Evolutionary conservation across 2,888 invertebrate species (phyloP), one percentile per base, ranked within the genome.

Genomic region (Ceraclea dissimilis): DNA sequence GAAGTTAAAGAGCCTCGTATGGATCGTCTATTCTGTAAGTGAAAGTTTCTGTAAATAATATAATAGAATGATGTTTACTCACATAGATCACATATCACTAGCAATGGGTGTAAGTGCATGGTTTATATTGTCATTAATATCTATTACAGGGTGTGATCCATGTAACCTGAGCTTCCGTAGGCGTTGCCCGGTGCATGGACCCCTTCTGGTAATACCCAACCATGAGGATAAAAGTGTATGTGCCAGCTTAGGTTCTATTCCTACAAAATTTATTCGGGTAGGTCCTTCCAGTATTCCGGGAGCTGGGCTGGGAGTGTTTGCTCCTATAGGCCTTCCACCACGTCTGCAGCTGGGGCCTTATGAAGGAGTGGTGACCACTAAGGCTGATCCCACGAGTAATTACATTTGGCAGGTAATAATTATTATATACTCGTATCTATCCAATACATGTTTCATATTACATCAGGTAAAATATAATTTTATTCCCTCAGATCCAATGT

Each of bases 371-470:
- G 1, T 48, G 43, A 39, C 50, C 16, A 8, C 16, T 11, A 31
- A 46, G n/a, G 17, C 50, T 11, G 11, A 17, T 5, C 46, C 53
- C 6, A 6, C 22, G 13, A 50, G 44, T 20, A 10, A 20, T 4
- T 57, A 53, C 50, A 6, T 50, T 2, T 57, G 57, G 57, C 50
- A 57, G 53, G 57, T 53, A 33, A 11, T n/a, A n/a, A n/a, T n/a
- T n/a, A n/a, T n/a, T n/a, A n/a, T 51, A 10, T 13, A 33, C 8
- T n/a, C n/a, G n/a, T n/a, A 26, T 26, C 26, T 26, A 6, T 26
- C 26, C 26, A n/a, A n/a, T n/a, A n/a, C n/a, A 10, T 26, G 26
- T 26, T 10, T 6, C 26, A 6, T 26, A 10, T 26, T 6, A 26
- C 26, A 6, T 26, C 5, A 26, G 26, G 10, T 26, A 26, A 4